These are phyloP conservation scores for Lycaon pictus DNA, from an alignment of 2,113 vertebrate species.

Conservation along the genomic window DNA sequence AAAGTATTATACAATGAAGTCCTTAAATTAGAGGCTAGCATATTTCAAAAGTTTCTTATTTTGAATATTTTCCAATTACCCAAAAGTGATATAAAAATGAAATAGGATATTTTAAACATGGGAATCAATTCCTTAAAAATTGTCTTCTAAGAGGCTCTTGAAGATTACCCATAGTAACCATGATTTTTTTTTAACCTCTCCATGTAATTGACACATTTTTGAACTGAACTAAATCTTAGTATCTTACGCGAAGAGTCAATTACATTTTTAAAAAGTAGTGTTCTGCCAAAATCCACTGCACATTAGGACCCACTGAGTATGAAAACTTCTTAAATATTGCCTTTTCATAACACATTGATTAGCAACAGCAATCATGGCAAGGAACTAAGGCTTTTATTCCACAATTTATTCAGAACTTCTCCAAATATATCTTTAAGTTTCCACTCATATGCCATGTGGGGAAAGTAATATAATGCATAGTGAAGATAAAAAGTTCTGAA, in stretches of 20 bases:
- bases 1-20: slow-evolving; percentile 27
- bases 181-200: not conserved
- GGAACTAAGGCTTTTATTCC: not conserved
- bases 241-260: not conserved
- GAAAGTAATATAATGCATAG: not conserved
- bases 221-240: not conserved
- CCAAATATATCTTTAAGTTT: not conserved
- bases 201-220: not conserved
- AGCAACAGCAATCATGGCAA: not conserved
- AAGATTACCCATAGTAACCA: not conserved
- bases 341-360: not conserved
- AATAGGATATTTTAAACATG: not conserved
- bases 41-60: not conserved
- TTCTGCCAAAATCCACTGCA: not conserved
- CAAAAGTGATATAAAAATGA: slow-evolving; percentile 30
- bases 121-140: not conserved
- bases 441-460: not conserved
- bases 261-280: not conserved
- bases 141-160: not conserved
- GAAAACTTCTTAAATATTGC: not conserved
- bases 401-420: not conserved
- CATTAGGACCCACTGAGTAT: not conserved
- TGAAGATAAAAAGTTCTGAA: not conserved
- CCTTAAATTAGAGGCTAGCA: not conserved
- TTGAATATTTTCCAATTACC: slow-evolving; percentile 24